These are phyloP conservation scores for Onychorhynchus coronatus DNA, from an alignment of 2,113 vertebrate species.

Conservation along the genomic window DNA sequence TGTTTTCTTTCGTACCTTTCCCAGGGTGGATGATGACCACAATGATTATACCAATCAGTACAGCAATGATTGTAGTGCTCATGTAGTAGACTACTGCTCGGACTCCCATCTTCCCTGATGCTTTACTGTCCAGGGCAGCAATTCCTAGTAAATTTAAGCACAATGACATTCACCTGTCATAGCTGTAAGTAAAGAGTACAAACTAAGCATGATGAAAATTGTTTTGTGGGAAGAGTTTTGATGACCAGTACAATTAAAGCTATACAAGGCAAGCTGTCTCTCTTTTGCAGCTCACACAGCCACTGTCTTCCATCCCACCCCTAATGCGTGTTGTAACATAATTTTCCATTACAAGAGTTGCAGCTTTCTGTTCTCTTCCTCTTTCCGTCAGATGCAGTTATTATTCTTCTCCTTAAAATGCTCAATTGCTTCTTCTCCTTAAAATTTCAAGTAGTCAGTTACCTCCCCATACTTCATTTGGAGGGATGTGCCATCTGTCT, in stretches of 20 bases:
- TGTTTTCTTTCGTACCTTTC: slow-evolving; percentile 90
- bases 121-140: slow-evolving; percentile 92
- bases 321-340: not conserved
- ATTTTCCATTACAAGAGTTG: not conserved
- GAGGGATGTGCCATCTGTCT: not conserved
- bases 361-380: not conserved
- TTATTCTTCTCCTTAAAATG: not conserved
- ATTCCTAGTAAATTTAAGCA: slow-evolving; percentile 84
- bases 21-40: slow-evolving; percentile 96
- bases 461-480: not conserved
- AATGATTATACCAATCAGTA: slow-evolving; percentile 93
- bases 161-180: slow-evolving; percentile 26
- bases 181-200: not conserved
- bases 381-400: not conserved
- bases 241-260: not conserved
- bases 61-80: slow-evolving; percentile 93
- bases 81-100: slow-evolving; percentile 95
- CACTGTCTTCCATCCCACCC: not conserved
- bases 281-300: not conserved
- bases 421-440: not conserved
- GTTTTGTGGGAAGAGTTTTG: not conserved
- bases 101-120: slow-evolving; percentile 95
- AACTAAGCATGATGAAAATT: not conserved
- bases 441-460: not conserved
- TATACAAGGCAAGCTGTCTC: not conserved